A percentile compares a stretch with the other conserved stretches of the same genome.
Evolutionary conservation across 1,140 invertebrate genomes (phyloP).

Genomic region (Reticulitermes speratus): DNA sequence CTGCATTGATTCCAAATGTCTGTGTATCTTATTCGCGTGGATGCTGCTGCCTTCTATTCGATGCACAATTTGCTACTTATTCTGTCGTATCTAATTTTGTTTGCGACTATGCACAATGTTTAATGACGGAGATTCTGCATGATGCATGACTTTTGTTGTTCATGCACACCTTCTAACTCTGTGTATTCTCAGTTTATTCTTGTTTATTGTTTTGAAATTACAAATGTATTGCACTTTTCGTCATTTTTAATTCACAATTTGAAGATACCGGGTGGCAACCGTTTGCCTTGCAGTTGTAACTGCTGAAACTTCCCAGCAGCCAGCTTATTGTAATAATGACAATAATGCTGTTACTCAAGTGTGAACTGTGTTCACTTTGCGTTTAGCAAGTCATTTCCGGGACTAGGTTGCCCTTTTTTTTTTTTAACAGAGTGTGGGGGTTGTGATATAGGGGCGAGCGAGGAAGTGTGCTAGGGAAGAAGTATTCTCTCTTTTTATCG

Average conservation of each 20-base stretch:
- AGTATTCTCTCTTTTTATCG: constrained; percentile 21
- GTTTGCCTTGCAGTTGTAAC: too few species aligned
- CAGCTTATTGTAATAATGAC: constrained; percentile 22
- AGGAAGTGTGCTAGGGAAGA: neutral
- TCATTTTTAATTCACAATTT: too few species aligned
- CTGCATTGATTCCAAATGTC: too few species aligned
- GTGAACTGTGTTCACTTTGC: constrained; percentile 27
- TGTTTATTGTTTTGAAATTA: too few species aligned
- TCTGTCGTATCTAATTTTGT: neutral
- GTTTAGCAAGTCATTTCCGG: constrained; percentile 28
- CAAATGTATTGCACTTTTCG: too few species aligned
- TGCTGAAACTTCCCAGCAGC: neutral
- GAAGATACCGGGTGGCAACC: too few species aligned
- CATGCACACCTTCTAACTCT: too few species aligned
- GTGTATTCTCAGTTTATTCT: too few species aligned
- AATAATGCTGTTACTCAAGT: constrained; percentile 23
- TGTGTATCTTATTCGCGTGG: too few species aligned
- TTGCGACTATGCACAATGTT: neutral
- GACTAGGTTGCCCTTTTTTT: constrained; percentile 4
- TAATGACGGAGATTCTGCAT: too few species aligned
- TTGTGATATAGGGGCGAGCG: neutral
- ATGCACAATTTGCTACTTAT: neutral
- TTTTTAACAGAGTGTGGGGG: neutral
- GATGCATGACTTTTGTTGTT: too few species aligned
- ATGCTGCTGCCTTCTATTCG: too few species aligned